Evolutionary conservation across 1,140 invertebrate genomes (phyloP).

Genomic region (Yoshiicerus persimilis): DNA sequence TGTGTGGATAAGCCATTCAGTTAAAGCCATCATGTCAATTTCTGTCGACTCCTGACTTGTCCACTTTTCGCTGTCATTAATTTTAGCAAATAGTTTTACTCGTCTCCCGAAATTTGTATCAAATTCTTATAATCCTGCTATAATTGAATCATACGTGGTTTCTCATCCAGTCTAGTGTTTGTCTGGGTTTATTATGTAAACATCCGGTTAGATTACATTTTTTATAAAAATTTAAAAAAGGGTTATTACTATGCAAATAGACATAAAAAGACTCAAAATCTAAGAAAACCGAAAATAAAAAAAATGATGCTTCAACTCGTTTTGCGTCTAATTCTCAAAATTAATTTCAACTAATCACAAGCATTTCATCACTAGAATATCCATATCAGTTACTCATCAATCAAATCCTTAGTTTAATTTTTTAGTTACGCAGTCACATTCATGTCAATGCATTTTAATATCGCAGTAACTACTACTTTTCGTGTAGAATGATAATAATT

Average conservation of each 20-base stretch:
- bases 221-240: neutral
- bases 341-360: neutral
- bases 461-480: no score
- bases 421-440: no score
- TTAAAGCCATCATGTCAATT: neutral
- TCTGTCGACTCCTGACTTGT: neutral
- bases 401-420: no score
- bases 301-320: slow-evolving; percentile 12
- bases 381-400: no score
- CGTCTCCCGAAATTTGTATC: neutral
- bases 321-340: neutral
- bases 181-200: neutral
- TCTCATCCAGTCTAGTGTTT: slow-evolving; percentile 19
- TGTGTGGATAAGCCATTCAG: neutral
- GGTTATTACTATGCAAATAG: slow-evolving; percentile 14
- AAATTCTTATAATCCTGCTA: neutral
- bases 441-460: no score
- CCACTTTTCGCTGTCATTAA: neutral
- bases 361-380: neutral
- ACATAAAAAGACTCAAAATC: slow-evolving; percentile 20
- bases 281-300: slow-evolving; percentile 7
- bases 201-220: slow-evolving; percentile 7
- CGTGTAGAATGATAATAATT: no score
- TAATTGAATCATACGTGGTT: slow-evolving; percentile 8
- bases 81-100: neutral